A percentile compares a stretch with the other conserved stretches of the same genome.
Conservation (phyloP, 2,797 vertebrate genomes). For the Pangasius djambal region DNA sequence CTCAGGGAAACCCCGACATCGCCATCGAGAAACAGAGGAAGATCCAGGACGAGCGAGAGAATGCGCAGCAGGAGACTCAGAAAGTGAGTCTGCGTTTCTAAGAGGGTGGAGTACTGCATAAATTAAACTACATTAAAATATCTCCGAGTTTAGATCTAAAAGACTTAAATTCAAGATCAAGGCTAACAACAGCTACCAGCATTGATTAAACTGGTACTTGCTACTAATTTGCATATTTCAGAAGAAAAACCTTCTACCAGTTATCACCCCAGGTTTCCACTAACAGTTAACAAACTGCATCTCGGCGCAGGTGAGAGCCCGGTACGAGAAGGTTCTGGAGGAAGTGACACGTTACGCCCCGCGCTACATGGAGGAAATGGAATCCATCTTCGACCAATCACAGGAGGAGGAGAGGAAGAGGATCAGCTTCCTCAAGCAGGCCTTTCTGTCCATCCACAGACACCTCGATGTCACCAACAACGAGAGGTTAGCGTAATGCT, state of each 20-base stretch:
- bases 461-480: constrained; percentile 83
- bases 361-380: constrained; percentile 90
- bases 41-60: constrained; percentile 79
- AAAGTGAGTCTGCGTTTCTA: constrained; percentile 66
- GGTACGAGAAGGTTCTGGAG: constrained; percentile 84
- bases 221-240: background rate
- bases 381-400: constrained; percentile 84
- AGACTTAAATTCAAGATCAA: background rate
- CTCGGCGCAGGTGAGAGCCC: constrained; percentile 69
- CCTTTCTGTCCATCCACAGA: constrained; percentile 81
- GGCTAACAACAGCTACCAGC: background rate
- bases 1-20: constrained; percentile 78
- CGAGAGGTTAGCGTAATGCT: constrained; percentile 66
- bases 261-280: background rate
- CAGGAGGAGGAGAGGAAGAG: constrained; percentile 84
- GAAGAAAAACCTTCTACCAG: too few relatives aligned
- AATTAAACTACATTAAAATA: background rate
- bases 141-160: background rate
- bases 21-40: constrained; percentile 82
- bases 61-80: constrained; percentile 75
- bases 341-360: constrained; percentile 84
- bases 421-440: constrained; percentile 83
- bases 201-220: background rate
- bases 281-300: background rate
- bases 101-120: background rate